Conservation (phyloP, 2,113 vertebrate species). For the Crotalus horridus region DNA sequence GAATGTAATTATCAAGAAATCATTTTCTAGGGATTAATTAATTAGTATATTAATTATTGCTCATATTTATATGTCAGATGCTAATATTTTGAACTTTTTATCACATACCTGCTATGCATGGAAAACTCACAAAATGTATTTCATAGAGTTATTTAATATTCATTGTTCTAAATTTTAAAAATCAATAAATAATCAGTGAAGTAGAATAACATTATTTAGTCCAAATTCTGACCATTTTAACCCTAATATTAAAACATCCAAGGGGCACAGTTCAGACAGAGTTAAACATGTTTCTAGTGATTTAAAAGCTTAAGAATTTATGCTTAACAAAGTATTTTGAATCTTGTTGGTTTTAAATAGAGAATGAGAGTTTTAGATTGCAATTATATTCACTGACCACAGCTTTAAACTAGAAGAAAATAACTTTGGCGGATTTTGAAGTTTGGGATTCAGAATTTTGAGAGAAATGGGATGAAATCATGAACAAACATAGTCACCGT, state of each 20-base stretch:
- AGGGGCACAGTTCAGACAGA: not conserved
- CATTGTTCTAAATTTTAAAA: constrained; percentile 14
- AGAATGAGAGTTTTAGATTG: not conserved
- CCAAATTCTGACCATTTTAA: not conserved
- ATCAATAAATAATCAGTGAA: not conserved
- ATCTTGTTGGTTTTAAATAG: not conserved
- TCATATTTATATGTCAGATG: not conserved
- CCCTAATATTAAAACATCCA: not conserved
- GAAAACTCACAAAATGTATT: not conserved
- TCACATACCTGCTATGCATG: not conserved
- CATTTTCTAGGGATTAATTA: not conserved
- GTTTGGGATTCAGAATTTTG: not conserved
- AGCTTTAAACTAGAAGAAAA: not conserved
- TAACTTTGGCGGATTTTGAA: not conserved
- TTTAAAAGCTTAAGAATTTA: not conserved
- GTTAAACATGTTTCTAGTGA: not conserved
- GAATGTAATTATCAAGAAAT: not conserved
- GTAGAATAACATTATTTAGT: not conserved
- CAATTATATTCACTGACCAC: not conserved
- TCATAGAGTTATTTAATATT: not conserved
- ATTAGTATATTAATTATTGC: not conserved
- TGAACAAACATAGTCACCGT: not conserved
- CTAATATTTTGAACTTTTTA: not conserved
- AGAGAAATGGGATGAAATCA: not conserved
- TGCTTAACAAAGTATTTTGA: not conserved